Evolutionary conservation across 2,888 invertebrate species (phyloP).

Genomic region (Drosophila mulleri): DNA sequence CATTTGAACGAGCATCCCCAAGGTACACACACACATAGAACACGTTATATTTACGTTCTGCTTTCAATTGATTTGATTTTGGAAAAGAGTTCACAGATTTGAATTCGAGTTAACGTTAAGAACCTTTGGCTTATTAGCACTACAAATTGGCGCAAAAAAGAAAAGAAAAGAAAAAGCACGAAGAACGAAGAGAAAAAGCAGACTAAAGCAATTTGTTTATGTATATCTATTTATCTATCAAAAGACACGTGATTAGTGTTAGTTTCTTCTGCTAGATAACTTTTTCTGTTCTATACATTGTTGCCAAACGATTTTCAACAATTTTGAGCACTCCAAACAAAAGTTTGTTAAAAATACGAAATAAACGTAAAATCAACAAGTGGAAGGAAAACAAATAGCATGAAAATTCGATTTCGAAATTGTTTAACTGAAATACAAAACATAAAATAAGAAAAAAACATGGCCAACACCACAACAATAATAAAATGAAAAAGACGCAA

Average conservation of each 20-base stretch:
- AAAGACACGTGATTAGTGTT: background rate
- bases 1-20: background rate
- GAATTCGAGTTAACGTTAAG: background rate
- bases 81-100: background rate
- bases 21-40: slow-evolving; percentile 17
- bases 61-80: background rate
- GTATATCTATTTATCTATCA: slow-evolving; percentile 42
- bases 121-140: slow-evolving; percentile 8
- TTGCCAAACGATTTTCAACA: slow-evolving; percentile 8
- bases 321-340: slow-evolving; percentile 1
- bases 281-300: background rate
- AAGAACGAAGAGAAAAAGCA: background rate
- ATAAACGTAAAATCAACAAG: background rate
- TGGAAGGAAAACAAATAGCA: background rate
- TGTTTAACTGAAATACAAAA: slow-evolving; percentile 7
- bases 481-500: slow-evolving; percentile 15
- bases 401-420: slow-evolving; percentile 19
- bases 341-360: slow-evolving; percentile 5
- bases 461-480: slow-evolving; percentile 47
- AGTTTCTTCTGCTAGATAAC: background rate
- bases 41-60: slow-evolving; percentile 1
- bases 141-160: background rate
- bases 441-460: slow-evolving; percentile 15
- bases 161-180: no score
- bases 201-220: slow-evolving; percentile 47